phyloP scores from a whole-genome alignment of 1,140 invertebrate species.

The Wiebesia pumilae region DNA sequence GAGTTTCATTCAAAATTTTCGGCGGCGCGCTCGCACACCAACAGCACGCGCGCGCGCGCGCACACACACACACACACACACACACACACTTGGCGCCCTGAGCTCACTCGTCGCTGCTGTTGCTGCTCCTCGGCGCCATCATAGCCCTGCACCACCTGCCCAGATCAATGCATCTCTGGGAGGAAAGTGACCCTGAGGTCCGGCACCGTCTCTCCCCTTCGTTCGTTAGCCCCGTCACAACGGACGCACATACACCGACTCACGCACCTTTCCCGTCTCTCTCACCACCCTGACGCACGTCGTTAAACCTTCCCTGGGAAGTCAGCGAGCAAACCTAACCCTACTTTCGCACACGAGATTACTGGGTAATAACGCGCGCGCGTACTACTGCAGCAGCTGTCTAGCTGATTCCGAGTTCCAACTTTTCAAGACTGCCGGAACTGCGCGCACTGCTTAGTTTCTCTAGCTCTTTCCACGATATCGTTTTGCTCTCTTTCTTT shows the following conservation, averaged over 20 bases:
- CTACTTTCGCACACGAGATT: background rate
- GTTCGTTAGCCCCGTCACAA: background rate
- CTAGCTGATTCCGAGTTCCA: background rate
- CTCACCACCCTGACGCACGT: background rate
- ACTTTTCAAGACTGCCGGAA: background rate
- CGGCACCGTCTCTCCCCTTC: background rate
- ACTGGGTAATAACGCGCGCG: background rate
- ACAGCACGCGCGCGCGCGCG: background rate
- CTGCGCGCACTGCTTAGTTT: background rate
- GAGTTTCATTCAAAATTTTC: conserved; percentile 68
- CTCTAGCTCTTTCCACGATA: background rate
- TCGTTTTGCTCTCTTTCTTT: background rate
- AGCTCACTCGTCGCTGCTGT: background rate
- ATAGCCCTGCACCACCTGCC: background rate
- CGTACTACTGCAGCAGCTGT: conserved; percentile 30
- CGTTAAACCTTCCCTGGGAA: too few species aligned
- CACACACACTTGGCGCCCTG: background rate
- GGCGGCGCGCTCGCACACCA: background rate
- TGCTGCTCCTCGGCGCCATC: conserved; percentile 8
- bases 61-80: background rate
- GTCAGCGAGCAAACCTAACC: conserved; percentile 16
- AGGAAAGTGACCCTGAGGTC: too few species aligned
- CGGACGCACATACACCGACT: too few species aligned
- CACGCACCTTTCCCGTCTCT: too few species aligned
- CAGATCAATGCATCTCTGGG: background rate